These are phyloP conservation scores for Artemisiospiza belli DNA, from an alignment of 2,113 vertebrate species.

Conservation along the genomic window DNA sequence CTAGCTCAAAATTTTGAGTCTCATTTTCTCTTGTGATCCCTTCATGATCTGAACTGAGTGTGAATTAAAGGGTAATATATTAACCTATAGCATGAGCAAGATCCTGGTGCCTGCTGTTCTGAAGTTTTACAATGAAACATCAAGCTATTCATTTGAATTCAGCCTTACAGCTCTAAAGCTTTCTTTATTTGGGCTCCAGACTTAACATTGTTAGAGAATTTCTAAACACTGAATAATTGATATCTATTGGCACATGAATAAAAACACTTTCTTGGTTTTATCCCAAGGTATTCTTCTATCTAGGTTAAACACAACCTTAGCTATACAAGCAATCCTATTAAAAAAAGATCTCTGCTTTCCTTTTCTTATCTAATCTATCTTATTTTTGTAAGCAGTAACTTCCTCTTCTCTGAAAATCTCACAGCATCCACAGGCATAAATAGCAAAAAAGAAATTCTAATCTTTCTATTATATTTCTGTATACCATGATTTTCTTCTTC, in stretches of 20 bases:
- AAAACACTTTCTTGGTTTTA: neutral
- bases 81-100: neutral
- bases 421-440: neutral
- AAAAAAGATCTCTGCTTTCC: neutral
- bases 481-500: neutral
- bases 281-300: neutral
- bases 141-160: neutral
- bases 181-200: neutral
- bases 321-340: neutral
- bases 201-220: neutral
- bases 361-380: neutral
- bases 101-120: neutral
- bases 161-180: neutral
- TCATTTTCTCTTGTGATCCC: neutral
- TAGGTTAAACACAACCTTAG: neutral
- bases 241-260: neutral
- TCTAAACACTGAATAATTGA: neutral
- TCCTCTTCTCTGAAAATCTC: neutral
- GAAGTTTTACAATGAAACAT: neutral
- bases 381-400: neutral
- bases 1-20: neutral
- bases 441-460: neutral
- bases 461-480: neutral
- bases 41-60: neutral
- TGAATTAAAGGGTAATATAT: neutral